Conservation (phyloP, 1,140 invertebrate species). For the Rhizoglyphus robini region DNA sequence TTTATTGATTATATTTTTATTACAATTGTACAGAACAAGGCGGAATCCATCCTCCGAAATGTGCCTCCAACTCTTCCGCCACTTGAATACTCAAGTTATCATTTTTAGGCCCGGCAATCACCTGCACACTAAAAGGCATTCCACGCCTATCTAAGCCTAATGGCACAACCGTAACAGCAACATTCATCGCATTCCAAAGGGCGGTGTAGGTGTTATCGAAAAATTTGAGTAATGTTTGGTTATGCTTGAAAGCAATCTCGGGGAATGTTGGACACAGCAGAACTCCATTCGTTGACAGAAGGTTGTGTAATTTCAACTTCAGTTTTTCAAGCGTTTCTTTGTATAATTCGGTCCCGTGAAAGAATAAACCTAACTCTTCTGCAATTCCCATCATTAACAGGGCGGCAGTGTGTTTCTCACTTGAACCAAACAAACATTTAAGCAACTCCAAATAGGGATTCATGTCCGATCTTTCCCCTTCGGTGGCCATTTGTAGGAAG, state of each 20-base stretch:
- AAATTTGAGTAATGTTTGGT: constrained; percentile 56
- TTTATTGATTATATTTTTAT: too few relatives aligned
- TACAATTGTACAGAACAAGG: constrained; percentile 21
- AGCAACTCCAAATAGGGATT: constrained; percentile 20
- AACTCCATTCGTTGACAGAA: constrained; percentile 49
- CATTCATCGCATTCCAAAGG: constrained; percentile 34
- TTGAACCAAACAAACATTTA: constrained; percentile 16
- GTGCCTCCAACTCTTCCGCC: constrained; percentile 30
- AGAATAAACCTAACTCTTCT: constrained; percentile 1
- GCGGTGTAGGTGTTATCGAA: constrained; percentile 71
- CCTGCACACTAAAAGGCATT: constrained; percentile 37
- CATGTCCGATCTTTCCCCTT: neutral
- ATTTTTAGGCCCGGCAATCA: constrained; percentile 31
- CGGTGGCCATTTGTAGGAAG: neutral
- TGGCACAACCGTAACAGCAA: constrained; percentile 36
- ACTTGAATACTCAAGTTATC: constrained; percentile 29
- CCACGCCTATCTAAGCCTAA: constrained; percentile 34
- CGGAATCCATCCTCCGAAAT: constrained; percentile 30
- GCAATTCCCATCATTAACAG: neutral
- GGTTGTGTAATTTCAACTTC: constrained; percentile 22
- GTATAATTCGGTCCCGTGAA: neutral
- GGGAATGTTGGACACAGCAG: constrained; percentile 72
- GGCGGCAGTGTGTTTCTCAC: constrained; percentile 15
- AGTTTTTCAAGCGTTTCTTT: constrained; percentile 33
- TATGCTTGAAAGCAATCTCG: constrained; percentile 66